phyloP scores from a whole-genome alignment of 1,140 invertebrate species.

The Fragariocoptes setiger region DNA sequence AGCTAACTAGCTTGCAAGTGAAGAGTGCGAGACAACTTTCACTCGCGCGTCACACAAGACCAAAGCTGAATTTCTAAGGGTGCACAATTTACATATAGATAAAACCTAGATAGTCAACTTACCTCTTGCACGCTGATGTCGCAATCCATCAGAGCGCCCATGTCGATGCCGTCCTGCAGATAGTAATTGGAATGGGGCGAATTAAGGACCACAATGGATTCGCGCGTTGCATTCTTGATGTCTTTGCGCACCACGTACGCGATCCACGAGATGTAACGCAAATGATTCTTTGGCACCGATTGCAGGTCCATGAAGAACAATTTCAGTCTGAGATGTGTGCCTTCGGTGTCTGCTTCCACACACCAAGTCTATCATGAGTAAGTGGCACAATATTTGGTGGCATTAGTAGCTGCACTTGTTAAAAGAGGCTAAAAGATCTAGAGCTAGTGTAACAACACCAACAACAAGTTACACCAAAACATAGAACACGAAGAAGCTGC shows the following conservation, averaged over 20 bases:
- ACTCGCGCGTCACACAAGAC: not conserved
- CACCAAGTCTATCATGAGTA: conserved; percentile 34
- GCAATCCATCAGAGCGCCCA: conserved; percentile 51
- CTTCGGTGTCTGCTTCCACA: conserved; percentile 41
- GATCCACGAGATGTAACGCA: conserved; percentile 41
- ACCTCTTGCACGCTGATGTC: conserved; percentile 42
- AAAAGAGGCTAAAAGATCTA: too few relatives aligned
- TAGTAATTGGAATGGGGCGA: conserved; percentile 51
- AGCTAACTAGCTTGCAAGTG: too few relatives aligned
- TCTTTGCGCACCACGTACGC: conserved; percentile 27
- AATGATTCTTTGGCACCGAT: conserved; percentile 46
- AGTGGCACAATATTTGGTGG: too few relatives aligned
- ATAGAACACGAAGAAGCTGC: too few relatives aligned
- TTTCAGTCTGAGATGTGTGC: conserved; percentile 33
- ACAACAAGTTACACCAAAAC: too few relatives aligned
- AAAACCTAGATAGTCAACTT: conserved; percentile 10
- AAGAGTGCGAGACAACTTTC: too few relatives aligned
- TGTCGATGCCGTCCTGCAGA: conserved; percentile 42
- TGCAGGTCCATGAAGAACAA: conserved; percentile 51
- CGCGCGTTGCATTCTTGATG: conserved; percentile 10
- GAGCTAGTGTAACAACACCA: too few relatives aligned
- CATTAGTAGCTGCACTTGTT: too few relatives aligned
- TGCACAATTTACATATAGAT: not conserved
- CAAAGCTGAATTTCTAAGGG: not conserved
- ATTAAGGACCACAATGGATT: conserved; percentile 27